These are phyloP conservation scores for Phenganax subtilis DNA, from an alignment of 92 coral and sea anemone genomes.

Conservation along the genomic window DNA sequence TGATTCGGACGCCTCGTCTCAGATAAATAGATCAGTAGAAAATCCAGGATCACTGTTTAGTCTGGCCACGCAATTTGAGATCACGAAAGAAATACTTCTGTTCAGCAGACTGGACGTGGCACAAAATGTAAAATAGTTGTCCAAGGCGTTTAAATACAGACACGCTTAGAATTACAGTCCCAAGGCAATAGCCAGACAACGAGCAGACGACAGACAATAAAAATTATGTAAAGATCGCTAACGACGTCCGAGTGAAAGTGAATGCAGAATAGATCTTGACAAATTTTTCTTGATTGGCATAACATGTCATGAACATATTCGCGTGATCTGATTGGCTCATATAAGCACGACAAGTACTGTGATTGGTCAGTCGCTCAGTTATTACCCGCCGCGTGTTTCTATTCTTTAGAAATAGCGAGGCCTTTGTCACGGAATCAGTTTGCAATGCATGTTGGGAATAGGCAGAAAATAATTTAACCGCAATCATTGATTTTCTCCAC, in stretches of 20 bases:
- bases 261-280: background rate
- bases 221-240: background rate
- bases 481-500: background rate
- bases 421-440: background rate
- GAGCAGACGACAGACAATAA: background rate
- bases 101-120: no score
- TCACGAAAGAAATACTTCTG: no score
- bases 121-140: no score
- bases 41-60: slow-evolving; percentile 23
- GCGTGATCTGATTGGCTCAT: slow-evolving; percentile 37
- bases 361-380: slow-evolving; percentile 25
- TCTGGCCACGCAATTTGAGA: background rate
- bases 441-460: slow-evolving; percentile 4
- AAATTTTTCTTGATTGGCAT: slow-evolving; percentile 29
- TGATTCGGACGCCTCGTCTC: slow-evolving; percentile 22
- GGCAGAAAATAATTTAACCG: background rate
- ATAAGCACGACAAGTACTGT: background rate
- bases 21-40: background rate
- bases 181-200: background rate
- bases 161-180: background rate
- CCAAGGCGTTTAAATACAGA: background rate
- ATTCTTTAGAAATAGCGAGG: background rate
- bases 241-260: background rate
- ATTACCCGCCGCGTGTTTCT: background rate
- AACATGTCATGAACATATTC: slow-evolving; percentile 14